Evolutionary conservation across 23 tunicate species (phyloP), one percentile per base, ranked within the genome.

Genomic region (Trididemnum nubilum): DNA sequence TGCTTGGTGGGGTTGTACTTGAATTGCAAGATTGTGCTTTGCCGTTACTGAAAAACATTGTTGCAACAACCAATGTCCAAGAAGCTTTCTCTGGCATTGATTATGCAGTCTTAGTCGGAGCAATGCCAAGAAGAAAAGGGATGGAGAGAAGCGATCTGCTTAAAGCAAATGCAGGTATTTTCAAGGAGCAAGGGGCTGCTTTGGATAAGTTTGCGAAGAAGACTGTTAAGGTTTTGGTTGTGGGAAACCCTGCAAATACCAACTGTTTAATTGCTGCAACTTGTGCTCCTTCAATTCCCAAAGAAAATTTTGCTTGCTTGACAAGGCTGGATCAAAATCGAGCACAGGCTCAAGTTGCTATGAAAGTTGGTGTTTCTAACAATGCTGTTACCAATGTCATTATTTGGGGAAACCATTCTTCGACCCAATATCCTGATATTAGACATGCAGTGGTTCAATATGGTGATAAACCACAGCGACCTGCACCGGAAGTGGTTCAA

Each of bases 401-500:
- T 32, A 95, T 95, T 64, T 95, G 99, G 99, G 99, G 99, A 34
- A 95, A 95, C 85, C 99, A 95, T 67, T 95, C 99, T 12, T 90
- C 99, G 4, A 95, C 99, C 38, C 99, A 95, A 51, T 95, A 86
- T 49, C 99, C 99, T 26, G 99, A 95, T 65, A 89, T 86, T 1
- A 64, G 87, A 9, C 96, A 95, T 64, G 96, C 96, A 23, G 19
- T 54, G 9, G 92, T 90, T 36, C 30, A 26, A 39, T 50, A 44
- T 18, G 88, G 80, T 34, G 91, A 81, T 67, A 76, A 80, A 35
- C 64, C 60, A 2, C 73, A 35, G 21, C 33, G 32, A 18, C 77
- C 86, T 1, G 99, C 84, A 22, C 74, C 65, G 5, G 84, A 52
- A 22, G 96, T 75, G 0, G 96, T 95, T 0, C 79, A 95, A 33